These are phyloP conservation scores for Bolinopsis microptera DNA, from an alignment of 37 sponge, comb jelly and placozoan species.

Conservation along the genomic window DNA sequence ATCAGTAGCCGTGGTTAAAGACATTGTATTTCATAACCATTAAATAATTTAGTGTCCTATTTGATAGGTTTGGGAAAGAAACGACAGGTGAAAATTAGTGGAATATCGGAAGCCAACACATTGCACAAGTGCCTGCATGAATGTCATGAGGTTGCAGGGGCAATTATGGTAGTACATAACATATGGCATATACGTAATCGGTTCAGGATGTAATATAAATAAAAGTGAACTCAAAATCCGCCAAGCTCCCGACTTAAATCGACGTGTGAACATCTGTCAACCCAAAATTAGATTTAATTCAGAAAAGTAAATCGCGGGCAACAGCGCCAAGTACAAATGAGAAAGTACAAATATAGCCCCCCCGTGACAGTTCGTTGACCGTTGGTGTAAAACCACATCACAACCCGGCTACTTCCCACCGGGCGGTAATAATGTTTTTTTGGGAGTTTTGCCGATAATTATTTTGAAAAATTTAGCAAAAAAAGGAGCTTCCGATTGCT, in stretches of 20 bases:
- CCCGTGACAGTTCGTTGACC: too few relatives aligned
- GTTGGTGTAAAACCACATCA: too few relatives aligned
- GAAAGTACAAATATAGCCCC: neutral
- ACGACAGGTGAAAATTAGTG: neutral
- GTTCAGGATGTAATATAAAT: neutral
- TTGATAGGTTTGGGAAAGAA: neutral
- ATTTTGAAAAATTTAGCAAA: too few relatives aligned
- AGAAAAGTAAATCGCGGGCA: neutral
- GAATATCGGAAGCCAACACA: neutral
- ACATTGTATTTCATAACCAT: neutral
- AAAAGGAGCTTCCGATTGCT: too few relatives aligned
- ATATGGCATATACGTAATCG: neutral
- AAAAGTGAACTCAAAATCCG: neutral
- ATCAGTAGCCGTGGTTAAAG: neutral
- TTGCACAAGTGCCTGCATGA: neutral
- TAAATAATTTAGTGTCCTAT: neutral
- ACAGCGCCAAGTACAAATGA: neutral
- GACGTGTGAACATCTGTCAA: neutral
- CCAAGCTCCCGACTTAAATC: neutral
- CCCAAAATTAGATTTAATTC: neutral
- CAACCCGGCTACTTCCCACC: too few relatives aligned
- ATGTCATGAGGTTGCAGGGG: too few relatives aligned
- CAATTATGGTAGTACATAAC: neutral
- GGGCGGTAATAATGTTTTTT: too few relatives aligned
- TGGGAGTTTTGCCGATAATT: too few relatives aligned